These are phyloP conservation scores for Chloroceryle inda DNA, from an alignment of 2,797 vertebrate species.

Conservation along the genomic window DNA sequence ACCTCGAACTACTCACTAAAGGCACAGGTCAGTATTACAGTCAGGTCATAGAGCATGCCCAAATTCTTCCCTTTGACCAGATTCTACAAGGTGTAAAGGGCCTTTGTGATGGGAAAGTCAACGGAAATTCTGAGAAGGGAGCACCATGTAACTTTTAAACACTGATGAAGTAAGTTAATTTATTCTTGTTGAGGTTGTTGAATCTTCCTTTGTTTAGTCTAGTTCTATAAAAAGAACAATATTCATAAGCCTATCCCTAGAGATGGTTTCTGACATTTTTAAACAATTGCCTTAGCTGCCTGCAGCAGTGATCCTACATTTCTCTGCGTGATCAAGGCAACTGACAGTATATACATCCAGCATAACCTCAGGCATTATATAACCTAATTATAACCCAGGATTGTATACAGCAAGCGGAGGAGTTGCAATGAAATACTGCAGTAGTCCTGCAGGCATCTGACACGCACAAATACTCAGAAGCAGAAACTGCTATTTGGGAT, in stretches of 20 bases:
- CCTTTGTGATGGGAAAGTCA: background rate
- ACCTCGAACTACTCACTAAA: background rate
- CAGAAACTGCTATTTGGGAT: background rate
- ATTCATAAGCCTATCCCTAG: conserved; percentile 53
- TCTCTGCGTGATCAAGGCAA: background rate
- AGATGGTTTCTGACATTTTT: conserved; percentile 48
- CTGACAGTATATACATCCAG: background rate
- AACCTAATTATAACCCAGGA: background rate
- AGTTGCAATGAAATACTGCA: background rate
- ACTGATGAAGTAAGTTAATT: conserved; percentile 58
- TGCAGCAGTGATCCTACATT: background rate
- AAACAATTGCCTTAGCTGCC: conserved; percentile 42
- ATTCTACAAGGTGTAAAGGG: conserved; percentile 13
- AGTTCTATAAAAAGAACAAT: conserved; percentile 74
- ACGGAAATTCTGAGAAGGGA: conserved; percentile 36
- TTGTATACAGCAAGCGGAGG: background rate
- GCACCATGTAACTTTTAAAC: conserved; percentile 37
- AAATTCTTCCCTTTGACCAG: background rate
- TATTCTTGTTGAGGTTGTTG: conserved; percentile 68
- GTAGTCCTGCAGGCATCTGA: background rate
- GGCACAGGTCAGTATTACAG: background rate
- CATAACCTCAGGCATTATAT: background rate
- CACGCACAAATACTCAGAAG: background rate
- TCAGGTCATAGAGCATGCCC: background rate
- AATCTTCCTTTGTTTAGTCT: conserved; percentile 78